Base-by-base conservation (phyloP, 1,140 invertebrate genomes). In the Paralvinella palmiformis region DNA sequence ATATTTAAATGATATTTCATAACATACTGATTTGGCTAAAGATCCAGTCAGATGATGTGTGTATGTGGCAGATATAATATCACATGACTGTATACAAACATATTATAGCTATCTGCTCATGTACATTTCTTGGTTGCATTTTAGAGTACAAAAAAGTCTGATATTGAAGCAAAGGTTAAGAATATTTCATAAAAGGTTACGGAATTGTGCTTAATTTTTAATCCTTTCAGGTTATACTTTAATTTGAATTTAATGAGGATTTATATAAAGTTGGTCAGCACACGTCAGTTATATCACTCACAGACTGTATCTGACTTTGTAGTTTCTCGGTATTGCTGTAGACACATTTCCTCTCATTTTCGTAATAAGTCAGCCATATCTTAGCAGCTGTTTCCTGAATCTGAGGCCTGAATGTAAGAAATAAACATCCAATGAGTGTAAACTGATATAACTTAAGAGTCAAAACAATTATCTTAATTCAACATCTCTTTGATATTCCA, bases 271-370 rank as follows among this genome's bases (percentile, higher is more conserved):
- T 36, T 48, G 44, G n/a, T n/a, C 3, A n/a, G n/a, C n/a, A n/a
- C n/a, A n/a, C n/a, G n/a, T n/a, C n/a, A n/a, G n/a, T n/a, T n/a
- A n/a, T n/a, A 37, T 37, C 59, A 78, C 82, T 80, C 73, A 85
- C 84, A 55, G 91, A 94, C 77, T 96, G 92, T 24, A 96, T 92
- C 76, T 96, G 93, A 77, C 92, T 93, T 70, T 95, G 93, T 4
- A 96, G 80, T 79, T 94, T 92, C 88, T 92, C 91, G 24, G 79
- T 74, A 50, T 79, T 75, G 59, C 88, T 84, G 72, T 91, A 92
- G 0, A 86, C 85, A 4, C 89, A 88, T 81, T 93, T 94, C 66
- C 90, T 85, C 72, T 97, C 94, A 1, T 86, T 84, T 65, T 95
- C 91, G 7, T 96, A 87, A 74, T 96, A 98, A 71, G 87, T 89